A percentile compares a stretch with the other conserved stretches of the same genome.
Evolutionary conservation across 2,888 invertebrate species (phyloP).

Genomic region (Drosophila emarginata): DNA sequence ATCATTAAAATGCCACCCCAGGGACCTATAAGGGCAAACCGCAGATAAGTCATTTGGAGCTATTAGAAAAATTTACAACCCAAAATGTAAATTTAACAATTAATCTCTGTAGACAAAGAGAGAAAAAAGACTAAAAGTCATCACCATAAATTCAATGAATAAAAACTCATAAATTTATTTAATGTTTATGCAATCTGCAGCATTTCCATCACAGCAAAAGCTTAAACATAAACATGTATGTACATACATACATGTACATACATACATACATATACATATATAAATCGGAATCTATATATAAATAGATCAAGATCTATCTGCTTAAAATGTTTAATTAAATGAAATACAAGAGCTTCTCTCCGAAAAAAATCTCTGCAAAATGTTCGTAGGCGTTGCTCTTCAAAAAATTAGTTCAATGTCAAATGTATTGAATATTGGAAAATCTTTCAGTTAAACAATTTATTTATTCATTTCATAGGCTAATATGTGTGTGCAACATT

Average conservation of each 20-base stretch:
- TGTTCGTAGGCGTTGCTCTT: neutral
- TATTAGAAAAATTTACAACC: slow-evolving; percentile 7
- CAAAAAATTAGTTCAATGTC: slow-evolving; percentile 38
- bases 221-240: neutral
- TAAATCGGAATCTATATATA: neutral
- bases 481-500: slow-evolving; percentile 3
- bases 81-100: slow-evolving; percentile 52
- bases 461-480: neutral
- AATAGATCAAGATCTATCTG: neutral
- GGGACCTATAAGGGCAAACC: slow-evolving; percentile 47
- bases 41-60: slow-evolving; percentile 12
- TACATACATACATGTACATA: neutral
- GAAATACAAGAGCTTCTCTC: neutral
- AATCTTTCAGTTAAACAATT: slow-evolving; percentile 36
- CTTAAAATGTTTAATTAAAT: neutral
- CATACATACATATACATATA: neutral
- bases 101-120: slow-evolving; percentile 36
- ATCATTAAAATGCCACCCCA: slow-evolving; percentile 42
- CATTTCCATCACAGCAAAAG: slow-evolving; percentile 1
- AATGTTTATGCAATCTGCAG: slow-evolving; percentile 1
- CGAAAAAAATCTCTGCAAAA: neutral
- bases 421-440: slow-evolving; percentile 15
- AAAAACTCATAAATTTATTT: slow-evolving; percentile 47
- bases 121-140: slow-evolving; percentile 29
- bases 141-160: slow-evolving; percentile 56